phyloP scores from a whole-genome alignment of 2,113 vertebrate species.

The Danio rerio region GRCz12tu NC_133189.1:837501-838000 shows the following conservation, averaged over 20 bases:
- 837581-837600: too few species aligned
- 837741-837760: constrained; percentile 76
- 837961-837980: constrained; percentile 15
- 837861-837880: constrained; percentile 49
- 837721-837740: constrained; percentile 56
- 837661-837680: too few species aligned
- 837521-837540: too few species aligned
- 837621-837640: neutral
- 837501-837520: too few species aligned
- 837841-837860: constrained; percentile 78
- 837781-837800: constrained; percentile 48
- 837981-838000: too few species aligned
- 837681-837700: constrained; percentile 44
- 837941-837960: constrained; percentile 29
- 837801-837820: constrained; percentile 68
- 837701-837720: constrained; percentile 75
- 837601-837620: neutral
- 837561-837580: too few species aligned
- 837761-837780: constrained; percentile 61
- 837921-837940: constrained; percentile 14
- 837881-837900: constrained; percentile 39
- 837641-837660: too few species aligned
- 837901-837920: constrained; percentile 51
- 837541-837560: too few species aligned
- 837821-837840: constrained; percentile 75